Percentiles rank a stretch among this genome's conserved stretches.
phyloP scores from a whole-genome alignment of 2,888 invertebrate species.

The Anticlea derivata region DNA sequence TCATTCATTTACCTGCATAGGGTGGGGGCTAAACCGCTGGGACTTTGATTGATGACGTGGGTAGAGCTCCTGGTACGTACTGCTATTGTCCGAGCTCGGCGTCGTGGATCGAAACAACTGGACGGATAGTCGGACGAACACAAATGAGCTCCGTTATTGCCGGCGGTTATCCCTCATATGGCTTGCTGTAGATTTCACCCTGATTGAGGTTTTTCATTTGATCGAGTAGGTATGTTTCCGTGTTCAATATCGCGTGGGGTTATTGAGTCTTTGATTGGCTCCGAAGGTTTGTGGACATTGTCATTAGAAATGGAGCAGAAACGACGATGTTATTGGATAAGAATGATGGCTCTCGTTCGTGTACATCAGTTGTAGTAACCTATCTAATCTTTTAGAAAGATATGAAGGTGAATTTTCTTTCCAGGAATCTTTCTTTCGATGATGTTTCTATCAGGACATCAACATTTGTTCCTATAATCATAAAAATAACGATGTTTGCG shows the following conservation, averaged over 20 bases:
- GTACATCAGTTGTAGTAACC: background rate
- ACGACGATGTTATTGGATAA: conserved; percentile 1
- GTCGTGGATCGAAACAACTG: conserved; percentile 69
- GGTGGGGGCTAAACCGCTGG: conserved; percentile 42
- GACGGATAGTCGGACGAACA: conserved; percentile 52
- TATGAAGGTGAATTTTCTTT: background rate
- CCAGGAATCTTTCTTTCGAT: conserved; percentile 3
- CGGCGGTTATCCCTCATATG: conserved; percentile 36
- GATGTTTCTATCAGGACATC: background rate
- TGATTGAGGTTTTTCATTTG: conserved; percentile 38
- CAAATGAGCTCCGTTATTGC: conserved; percentile 38
- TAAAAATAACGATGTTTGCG: conserved; percentile 52
- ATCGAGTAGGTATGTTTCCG: conserved; percentile 28
- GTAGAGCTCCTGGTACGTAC: conserved; percentile 43
- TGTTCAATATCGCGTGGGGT: conserved; percentile 21
- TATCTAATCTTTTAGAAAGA: background rate
- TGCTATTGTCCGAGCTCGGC: conserved; percentile 66
- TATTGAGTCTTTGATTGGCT: conserved; percentile 15
- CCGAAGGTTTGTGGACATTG: conserved; percentile 12
- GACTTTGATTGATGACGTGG: conserved; percentile 42
- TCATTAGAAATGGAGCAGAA: conserved; percentile 9
- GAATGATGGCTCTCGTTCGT: background rate
- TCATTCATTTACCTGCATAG: conserved; percentile 56
- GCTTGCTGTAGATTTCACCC: conserved; percentile 34
- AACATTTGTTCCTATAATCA: conserved; percentile 47